phyloP scores from a whole-genome alignment of 2,113 vertebrate species.

The Plestiodon gilberti region DNA sequence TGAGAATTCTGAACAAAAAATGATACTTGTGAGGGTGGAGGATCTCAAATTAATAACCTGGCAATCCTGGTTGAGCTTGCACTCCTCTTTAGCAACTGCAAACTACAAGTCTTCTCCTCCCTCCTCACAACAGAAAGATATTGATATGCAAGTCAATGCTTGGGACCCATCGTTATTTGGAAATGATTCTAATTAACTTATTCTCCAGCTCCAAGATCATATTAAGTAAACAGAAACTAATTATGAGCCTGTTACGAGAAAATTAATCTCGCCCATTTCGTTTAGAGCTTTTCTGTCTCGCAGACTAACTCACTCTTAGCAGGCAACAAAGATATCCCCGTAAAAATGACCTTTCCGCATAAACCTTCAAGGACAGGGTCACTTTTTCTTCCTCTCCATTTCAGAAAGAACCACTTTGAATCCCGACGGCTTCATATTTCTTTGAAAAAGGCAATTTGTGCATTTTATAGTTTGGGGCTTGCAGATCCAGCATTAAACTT shows the following conservation, averaged over 20 bases:
- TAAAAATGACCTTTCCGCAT: slow-evolving; percentile 27
- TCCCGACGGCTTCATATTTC: not conserved
- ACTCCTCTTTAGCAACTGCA: not conserved
- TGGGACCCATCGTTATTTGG: not conserved
- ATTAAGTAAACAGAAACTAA: slow-evolving; percentile 48
- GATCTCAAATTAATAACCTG: not conserved
- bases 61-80: not conserved
- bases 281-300: slow-evolving; percentile 4
- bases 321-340: slow-evolving; percentile 6
- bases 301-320: not conserved
- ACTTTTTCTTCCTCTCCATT: slow-evolving; percentile 15
- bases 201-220: slow-evolving; percentile 39
- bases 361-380: not conserved
- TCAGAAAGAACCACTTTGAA: slow-evolving; percentile 7
- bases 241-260: slow-evolving; percentile 21
- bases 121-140: not conserved
- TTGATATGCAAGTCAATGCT: slow-evolving; percentile 29
- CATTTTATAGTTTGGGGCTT: not conserved
- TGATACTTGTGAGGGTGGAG: not conserved
- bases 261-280: slow-evolving; percentile 22
- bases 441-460: not conserved
- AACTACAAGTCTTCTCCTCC: not conserved
- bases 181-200: slow-evolving; percentile 49
- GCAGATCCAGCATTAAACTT: not conserved
- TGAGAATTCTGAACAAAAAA: not conserved